Evolutionary conservation across 2,888 invertebrate genomes (phyloP).

Genomic region (Coremacera marginata): DNA sequence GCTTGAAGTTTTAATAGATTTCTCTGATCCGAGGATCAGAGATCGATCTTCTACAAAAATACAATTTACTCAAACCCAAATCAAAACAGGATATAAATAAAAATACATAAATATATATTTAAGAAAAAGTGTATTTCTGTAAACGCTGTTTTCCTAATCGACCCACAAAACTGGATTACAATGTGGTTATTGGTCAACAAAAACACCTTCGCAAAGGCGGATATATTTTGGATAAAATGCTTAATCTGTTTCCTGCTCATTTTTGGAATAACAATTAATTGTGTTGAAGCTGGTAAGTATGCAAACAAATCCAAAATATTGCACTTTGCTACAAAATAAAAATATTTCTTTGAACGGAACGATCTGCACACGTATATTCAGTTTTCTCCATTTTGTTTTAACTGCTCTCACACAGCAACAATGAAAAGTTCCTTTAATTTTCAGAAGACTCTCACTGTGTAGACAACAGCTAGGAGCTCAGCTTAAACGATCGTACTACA

Average conservation of each 20-base stretch:
- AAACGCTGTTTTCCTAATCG: constrained; percentile 28
- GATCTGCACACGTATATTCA: constrained; percentile 14
- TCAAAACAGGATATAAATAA: too few species aligned
- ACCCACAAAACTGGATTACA: constrained; percentile 58
- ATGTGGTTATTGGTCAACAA: constrained; percentile 62
- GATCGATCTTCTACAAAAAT: too few species aligned
- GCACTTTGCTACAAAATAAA: background rate
- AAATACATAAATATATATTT: too few species aligned
- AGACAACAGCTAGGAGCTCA: constrained; percentile 20
- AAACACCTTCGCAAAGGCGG: constrained; percentile 61
- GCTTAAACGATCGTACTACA: background rate
- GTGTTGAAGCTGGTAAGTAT: constrained; percentile 47
- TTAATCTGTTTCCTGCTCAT: constrained; percentile 47
- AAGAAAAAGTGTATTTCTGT: too few species aligned
- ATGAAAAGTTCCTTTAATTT: constrained; percentile 18
- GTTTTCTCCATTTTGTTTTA: constrained; percentile 38
- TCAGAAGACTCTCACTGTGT: constrained; percentile 15
- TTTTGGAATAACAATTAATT: constrained; percentile 36
- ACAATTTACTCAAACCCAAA: too few species aligned
- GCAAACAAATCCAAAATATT: background rate
- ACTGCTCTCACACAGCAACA: background rate
- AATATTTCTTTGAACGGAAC: background rate
- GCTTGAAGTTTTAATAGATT: too few species aligned
- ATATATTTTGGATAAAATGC: constrained; percentile 64
- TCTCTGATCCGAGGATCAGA: too few species aligned